Conservation (phyloP, 2,888 invertebrate species). For the Philereme vetulata region DNA sequence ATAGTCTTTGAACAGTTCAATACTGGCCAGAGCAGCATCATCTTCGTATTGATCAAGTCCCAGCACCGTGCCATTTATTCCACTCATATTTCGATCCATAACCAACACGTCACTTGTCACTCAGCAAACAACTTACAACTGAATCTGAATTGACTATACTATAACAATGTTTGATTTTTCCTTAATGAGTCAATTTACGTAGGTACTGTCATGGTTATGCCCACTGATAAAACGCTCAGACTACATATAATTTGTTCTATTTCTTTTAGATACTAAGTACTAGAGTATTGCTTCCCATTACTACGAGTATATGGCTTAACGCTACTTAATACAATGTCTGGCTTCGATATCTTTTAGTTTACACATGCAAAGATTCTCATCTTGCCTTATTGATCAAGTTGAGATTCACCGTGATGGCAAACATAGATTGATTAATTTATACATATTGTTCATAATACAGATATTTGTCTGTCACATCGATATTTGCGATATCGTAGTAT, state of each 20-base stretch:
- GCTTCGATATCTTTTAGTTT: neutral
- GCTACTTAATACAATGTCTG: neutral
- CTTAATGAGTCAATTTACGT: slow-evolving; percentile 67
- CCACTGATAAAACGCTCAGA: slow-evolving; percentile 50
- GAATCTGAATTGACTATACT: slow-evolving; percentile 50
- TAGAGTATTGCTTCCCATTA: slow-evolving; percentile 28
- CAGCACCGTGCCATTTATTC: slow-evolving; percentile 27
- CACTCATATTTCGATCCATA: slow-evolving; percentile 41
- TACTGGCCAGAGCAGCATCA: slow-evolving; percentile 58
- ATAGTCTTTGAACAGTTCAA: slow-evolving; percentile 86
- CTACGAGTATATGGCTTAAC: neutral
- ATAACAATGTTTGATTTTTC: slow-evolving; percentile 59
- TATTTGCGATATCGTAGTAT: slow-evolving; percentile 4
- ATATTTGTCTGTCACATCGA: neutral
- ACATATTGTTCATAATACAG: neutral
- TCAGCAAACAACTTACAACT: slow-evolving; percentile 61
- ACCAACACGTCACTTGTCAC: slow-evolving; percentile 10
- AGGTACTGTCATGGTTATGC: slow-evolving; percentile 53
- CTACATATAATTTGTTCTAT: slow-evolving; percentile 22
- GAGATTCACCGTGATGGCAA: neutral
- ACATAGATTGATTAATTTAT: neutral
- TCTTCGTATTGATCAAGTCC: slow-evolving; percentile 53
- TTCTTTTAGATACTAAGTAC: slow-evolving; percentile 3
- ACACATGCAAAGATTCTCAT: neutral
- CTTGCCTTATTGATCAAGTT: neutral